These are phyloP conservation scores for Oreamnos americanus DNA, from an alignment of 2,113 vertebrate genomes.

Conservation along the genomic window DNA sequence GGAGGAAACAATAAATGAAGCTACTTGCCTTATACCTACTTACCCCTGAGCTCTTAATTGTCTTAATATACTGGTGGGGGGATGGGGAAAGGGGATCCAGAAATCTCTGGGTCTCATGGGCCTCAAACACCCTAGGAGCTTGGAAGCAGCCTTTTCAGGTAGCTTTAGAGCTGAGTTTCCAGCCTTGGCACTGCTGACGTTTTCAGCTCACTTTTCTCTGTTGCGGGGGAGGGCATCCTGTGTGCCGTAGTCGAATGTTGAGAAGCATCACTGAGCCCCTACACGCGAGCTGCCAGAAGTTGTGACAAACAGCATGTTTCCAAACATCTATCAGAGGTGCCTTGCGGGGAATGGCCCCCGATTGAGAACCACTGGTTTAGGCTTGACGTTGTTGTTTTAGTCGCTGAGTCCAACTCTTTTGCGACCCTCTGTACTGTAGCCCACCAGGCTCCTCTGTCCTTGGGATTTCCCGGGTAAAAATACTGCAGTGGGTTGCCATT, in stretches of 20 bases:
- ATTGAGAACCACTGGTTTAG: background rate
- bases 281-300: background rate
- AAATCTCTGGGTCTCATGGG: background rate
- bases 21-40: constrained; percentile 83
- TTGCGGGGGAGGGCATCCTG: accelerated
- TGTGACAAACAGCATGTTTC: background rate
- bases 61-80: constrained; percentile 70
- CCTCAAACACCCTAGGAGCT: background rate
- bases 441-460: background rate
- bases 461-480: background rate
- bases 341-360: background rate
- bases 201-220: background rate
- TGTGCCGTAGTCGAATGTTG: background rate
- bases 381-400: background rate
- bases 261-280: background rate
- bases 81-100: constrained; percentile 9
- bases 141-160: background rate
- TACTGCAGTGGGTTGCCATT: background rate
- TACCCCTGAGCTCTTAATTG: constrained; percentile 82
- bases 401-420: background rate
- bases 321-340: background rate
- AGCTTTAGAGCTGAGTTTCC: background rate
- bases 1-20: constrained; percentile 93
- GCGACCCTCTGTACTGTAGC: background rate
- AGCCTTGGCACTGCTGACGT: accelerated